These are phyloP conservation scores for Synanthedon tipuliformis DNA, from an alignment of 2,888 invertebrate species.

Conservation along the genomic window DNA sequence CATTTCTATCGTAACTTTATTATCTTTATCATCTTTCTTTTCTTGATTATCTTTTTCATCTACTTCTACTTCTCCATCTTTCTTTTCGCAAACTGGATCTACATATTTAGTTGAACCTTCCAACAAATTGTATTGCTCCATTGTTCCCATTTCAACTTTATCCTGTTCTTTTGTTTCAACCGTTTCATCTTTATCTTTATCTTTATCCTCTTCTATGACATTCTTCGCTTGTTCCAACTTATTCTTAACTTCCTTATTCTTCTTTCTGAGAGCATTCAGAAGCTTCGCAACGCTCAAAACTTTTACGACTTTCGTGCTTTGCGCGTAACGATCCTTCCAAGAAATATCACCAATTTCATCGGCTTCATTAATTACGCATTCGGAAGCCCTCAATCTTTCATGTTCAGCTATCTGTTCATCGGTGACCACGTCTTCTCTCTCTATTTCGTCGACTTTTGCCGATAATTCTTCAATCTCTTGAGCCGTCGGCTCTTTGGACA, in stretches of 20 bases:
- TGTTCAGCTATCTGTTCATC: conserved; percentile 29
- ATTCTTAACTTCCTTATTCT: conserved; percentile 60
- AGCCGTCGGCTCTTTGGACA: conserved; percentile 56
- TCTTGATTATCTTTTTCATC: conserved; percentile 13
- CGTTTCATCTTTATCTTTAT: neutral
- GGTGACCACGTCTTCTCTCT: conserved; percentile 35
- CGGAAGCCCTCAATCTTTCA: conserved; percentile 12
- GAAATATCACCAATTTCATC: conserved; percentile 29
- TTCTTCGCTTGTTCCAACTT: conserved; percentile 38
- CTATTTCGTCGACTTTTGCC: conserved; percentile 59
- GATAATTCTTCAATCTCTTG: conserved; percentile 56
- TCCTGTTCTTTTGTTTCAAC: neutral
- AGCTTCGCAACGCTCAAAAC: conserved; percentile 68
- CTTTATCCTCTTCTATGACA: neutral
- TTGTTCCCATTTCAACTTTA: conserved; percentile 54
- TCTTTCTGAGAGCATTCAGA: conserved; percentile 71
- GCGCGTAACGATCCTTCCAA: conserved; percentile 72
- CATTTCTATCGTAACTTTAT: conserved; percentile 27
- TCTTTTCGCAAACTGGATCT: conserved; percentile 26
- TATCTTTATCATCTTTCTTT: conserved; percentile 1
- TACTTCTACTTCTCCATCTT: conserved; percentile 4
- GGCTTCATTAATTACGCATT: conserved; percentile 1
- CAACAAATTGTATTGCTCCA: conserved; percentile 67
- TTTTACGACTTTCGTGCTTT: conserved; percentile 70
- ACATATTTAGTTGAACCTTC: conserved; percentile 47